Evolutionary conservation across 2,888 invertebrate species (phyloP), one percentile per base, ranked within the genome.

Genomic region (Yponomeuta sedellus): DNA sequence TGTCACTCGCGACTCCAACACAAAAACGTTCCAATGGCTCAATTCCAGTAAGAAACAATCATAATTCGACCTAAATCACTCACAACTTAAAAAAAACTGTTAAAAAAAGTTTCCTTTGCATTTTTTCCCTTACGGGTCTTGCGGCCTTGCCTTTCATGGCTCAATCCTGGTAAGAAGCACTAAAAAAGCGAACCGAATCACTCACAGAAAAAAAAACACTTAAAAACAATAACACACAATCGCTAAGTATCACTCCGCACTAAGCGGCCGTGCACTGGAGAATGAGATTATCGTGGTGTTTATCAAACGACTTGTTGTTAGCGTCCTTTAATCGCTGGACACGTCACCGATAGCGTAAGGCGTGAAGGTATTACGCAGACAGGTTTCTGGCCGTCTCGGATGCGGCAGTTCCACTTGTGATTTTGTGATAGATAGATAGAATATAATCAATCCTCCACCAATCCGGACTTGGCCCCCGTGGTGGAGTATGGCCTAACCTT

Each of bases 281-380:
- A 88, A 80, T 85, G 83, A 87, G 87, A 88, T 88, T 89, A 88
- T 88, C 88, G 86, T 81, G 16, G 20, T 81, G 78, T 83, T 86
- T 90, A 89, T 88, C 88, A 83, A 73, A 77, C 74, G 73, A 78
- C 84, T 86, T 84, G 86, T 86, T 85, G 84, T 81, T 80, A 76
- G 77, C 78, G 86, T 87, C 86, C 89, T 88, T 88, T 86, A 88
- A 89, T 88, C 86, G 80, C 74, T 76, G 77, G 77, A 78, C 82
- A 78, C 85, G 86, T 87, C 87, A 85, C 82, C 83, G 88, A 88
- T 88, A 86, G 78, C 20, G 44, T 34, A 16, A 34, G 25, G n/a
- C 39, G 62, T 62, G 34, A 34, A 39, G 39, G 8, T 39, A 52
- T 52, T 16, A 16, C 12, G 16, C 44, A 52, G 12, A 52, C 44